Conservation (phyloP, 1,140 invertebrate genomes). For the Trachelipus rathkii region DNA sequence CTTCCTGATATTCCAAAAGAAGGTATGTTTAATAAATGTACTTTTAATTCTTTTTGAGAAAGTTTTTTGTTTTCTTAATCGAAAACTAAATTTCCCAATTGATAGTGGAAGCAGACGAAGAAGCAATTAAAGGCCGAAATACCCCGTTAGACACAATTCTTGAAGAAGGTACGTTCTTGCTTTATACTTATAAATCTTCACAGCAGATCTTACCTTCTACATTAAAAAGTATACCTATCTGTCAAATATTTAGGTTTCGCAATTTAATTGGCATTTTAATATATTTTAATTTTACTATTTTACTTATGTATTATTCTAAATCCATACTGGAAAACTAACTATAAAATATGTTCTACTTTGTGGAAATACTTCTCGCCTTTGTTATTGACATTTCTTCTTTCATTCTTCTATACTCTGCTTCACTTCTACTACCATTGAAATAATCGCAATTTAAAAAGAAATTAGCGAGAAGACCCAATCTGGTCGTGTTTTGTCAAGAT, state of each 20-base stretch:
- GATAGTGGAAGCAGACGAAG: constrained; percentile 26
- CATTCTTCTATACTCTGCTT: too few relatives aligned
- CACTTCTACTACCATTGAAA: background rate
- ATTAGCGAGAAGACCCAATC: constrained; percentile 43
- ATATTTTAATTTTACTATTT: too few relatives aligned
- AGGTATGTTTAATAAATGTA: background rate
- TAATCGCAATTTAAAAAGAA: constrained; percentile 29
- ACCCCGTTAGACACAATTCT: constrained; percentile 40
- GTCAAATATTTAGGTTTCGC: too few relatives aligned
- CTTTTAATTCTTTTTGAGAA: background rate
- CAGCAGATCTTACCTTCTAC: background rate
- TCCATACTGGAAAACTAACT: too few relatives aligned
- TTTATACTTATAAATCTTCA: background rate
- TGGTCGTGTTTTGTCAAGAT: constrained; percentile 29
- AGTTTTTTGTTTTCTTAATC: background rate
- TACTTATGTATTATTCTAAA: too few relatives aligned
- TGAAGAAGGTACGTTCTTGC: constrained; percentile 36
- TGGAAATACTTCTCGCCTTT: too few relatives aligned
- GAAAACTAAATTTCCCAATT: background rate
- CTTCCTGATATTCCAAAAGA: background rate
- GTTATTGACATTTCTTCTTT: too few relatives aligned
- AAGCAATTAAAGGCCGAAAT: too few relatives aligned
- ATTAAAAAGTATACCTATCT: too few relatives aligned
- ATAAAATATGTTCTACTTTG: too few relatives aligned
- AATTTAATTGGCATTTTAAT: too few relatives aligned